phyloP scores from a whole-genome alignment of 2,113 vertebrate genomes.

The Anoura caudifer region DNA sequence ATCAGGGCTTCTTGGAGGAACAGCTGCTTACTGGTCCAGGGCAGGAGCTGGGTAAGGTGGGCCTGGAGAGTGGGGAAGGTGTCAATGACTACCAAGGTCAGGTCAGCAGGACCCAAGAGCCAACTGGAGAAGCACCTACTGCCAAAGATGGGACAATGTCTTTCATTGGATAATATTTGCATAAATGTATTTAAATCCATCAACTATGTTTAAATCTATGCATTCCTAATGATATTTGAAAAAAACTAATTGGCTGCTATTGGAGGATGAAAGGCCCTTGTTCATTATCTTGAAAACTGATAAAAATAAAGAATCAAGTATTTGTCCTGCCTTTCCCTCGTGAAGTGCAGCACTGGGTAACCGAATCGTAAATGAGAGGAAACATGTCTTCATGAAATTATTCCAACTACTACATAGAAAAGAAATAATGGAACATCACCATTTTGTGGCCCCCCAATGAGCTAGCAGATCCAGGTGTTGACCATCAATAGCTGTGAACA shows the following conservation, averaged over 20 bases:
- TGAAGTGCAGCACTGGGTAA: neutral
- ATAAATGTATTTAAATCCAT: neutral
- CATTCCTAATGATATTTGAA: neutral
- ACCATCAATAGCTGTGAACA: constrained; percentile 25
- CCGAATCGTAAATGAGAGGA: neutral
- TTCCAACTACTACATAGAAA: constrained; percentile 42
- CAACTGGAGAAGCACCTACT: neutral
- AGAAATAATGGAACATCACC: neutral
- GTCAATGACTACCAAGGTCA: neutral
- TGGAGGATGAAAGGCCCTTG: neutral
- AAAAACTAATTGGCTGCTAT: neutral
- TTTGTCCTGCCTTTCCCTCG: neutral
- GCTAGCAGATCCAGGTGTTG: neutral
- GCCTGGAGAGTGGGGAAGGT: neutral
- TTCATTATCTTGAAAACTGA: neutral
- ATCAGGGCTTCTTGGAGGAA: neutral
- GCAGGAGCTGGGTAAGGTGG: neutral
- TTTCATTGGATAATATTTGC: neutral
- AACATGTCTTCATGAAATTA: constrained; percentile 10
- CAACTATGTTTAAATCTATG: neutral
- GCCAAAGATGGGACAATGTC: neutral
- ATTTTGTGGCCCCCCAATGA: neutral
- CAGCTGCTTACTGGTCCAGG: neutral
- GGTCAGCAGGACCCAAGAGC: neutral
- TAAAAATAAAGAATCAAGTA: neutral